Evolutionary conservation across 2,113 vertebrate genomes (phyloP).

Genomic region (Eretmochelys imbricata): DNA sequence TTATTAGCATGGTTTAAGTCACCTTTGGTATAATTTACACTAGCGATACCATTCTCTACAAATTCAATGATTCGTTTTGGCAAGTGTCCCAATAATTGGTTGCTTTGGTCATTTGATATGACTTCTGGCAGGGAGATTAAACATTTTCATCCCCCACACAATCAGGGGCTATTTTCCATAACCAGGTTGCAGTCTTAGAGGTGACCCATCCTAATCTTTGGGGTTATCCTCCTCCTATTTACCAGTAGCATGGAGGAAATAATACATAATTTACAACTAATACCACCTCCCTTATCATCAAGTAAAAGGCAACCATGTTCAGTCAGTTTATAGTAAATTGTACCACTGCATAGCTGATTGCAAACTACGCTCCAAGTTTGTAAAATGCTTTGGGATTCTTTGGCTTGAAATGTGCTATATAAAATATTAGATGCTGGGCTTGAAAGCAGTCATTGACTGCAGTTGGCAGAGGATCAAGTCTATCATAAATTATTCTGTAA

Average conservation of each 20-base stretch:
- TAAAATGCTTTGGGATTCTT: background rate
- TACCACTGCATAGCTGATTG: background rate
- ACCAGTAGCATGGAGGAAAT: background rate
- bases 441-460: background rate
- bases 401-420: background rate
- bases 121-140: background rate
- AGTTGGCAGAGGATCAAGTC: background rate
- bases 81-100: background rate
- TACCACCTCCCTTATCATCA: accelerated
- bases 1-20: background rate
- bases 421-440: background rate
- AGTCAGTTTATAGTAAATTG: background rate
- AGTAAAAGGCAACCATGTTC: background rate
- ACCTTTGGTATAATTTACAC: background rate
- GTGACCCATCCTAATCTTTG: background rate
- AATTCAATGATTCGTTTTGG: conserved; percentile 15
- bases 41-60: background rate
- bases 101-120: background rate
- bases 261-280: background rate
- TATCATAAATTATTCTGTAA: background rate
- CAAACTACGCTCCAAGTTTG: background rate
- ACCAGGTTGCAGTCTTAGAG: background rate
- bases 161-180: background rate
- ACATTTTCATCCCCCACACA: background rate
- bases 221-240: background rate